phyloP scores from a whole-genome alignment of 1,140 invertebrate species.

The Pectinophora gossypiella region DNA sequence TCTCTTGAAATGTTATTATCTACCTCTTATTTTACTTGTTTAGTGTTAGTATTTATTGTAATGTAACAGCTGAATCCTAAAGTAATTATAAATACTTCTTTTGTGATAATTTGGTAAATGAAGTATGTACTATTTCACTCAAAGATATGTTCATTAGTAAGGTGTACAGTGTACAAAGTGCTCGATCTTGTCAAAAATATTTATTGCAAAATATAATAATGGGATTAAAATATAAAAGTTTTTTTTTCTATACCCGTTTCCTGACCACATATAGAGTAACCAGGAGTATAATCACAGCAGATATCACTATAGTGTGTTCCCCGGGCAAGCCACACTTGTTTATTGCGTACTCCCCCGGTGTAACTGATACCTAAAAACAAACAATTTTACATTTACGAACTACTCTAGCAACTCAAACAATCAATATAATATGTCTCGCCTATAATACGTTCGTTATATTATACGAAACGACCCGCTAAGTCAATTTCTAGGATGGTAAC shows the following conservation, averaged over 20 bases:
- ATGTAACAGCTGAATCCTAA: conserved; percentile 43
- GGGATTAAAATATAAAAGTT: conserved; percentile 34
- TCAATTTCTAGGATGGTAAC: too few species aligned
- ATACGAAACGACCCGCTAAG: too few species aligned
- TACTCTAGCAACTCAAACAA: too few species aligned
- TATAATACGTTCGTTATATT: too few species aligned
- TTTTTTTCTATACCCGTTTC: conserved; percentile 32
- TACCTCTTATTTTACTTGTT: conserved; percentile 66
- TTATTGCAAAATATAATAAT: conserved; percentile 66
- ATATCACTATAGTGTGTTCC: conserved; percentile 40
- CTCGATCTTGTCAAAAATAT: conserved; percentile 70
- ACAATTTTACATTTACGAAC: too few species aligned
- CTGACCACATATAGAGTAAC: conserved; percentile 26
- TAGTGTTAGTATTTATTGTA: conserved; percentile 58
- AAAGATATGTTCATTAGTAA: conserved; percentile 12
- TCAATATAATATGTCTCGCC: too few species aligned
- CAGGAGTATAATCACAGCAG: conserved; percentile 34
- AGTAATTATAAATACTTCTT: conserved; percentile 26
- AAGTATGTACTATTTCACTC: conserved; percentile 25
- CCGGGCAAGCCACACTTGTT: conserved; percentile 48
- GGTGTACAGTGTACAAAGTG: conserved; percentile 56
- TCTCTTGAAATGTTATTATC: conserved; percentile 61
- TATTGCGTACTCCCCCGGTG: conserved; percentile 36
- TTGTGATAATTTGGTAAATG: conserved; percentile 46
- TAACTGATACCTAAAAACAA: conserved; percentile 46